A percentile compares a stretch with the other conserved stretches of the same genome.
phyloP scores from a whole-genome alignment of 2,113 vertebrate species.

The Engystomops pustulosus region DNA sequence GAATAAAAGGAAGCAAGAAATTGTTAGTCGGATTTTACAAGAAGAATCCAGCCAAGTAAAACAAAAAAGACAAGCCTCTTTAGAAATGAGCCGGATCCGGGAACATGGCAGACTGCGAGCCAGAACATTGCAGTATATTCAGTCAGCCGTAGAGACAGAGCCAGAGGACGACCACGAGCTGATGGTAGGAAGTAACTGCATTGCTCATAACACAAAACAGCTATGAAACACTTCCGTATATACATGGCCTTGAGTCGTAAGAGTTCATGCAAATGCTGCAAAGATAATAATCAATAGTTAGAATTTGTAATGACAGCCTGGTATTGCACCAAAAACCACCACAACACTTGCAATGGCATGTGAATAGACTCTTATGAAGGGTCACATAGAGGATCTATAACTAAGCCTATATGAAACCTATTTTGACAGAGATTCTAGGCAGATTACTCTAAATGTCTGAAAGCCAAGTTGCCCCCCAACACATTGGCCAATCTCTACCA shows the following conservation, averaged over 20 bases:
- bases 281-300: not conserved
- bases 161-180: conserved; percentile 23
- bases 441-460: too few relatives aligned
- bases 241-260: not conserved
- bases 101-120: conserved; percentile 32
- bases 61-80: conserved; percentile 56
- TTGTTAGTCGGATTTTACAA: conserved; percentile 76
- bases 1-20: conserved; percentile 77
- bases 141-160: conserved; percentile 56
- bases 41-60: conserved; percentile 72
- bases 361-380: too few relatives aligned
- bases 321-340: too few relatives aligned
- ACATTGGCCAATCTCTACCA: too few relatives aligned
- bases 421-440: too few relatives aligned
- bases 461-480: too few relatives aligned
- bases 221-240: not conserved
- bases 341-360: too few relatives aligned
- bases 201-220: not conserved
- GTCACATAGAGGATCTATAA: too few relatives aligned
- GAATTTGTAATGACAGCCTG: not conserved
- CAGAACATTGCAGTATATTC: conserved; percentile 68
- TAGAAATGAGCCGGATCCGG: not conserved
- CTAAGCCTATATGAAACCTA: too few relatives aligned
- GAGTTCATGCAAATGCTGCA: not conserved
- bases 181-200: not conserved